These are phyloP conservation scores for Lanius ludovicianus DNA, from an alignment of 2,113 vertebrate species.

Conservation along the genomic window DNA sequence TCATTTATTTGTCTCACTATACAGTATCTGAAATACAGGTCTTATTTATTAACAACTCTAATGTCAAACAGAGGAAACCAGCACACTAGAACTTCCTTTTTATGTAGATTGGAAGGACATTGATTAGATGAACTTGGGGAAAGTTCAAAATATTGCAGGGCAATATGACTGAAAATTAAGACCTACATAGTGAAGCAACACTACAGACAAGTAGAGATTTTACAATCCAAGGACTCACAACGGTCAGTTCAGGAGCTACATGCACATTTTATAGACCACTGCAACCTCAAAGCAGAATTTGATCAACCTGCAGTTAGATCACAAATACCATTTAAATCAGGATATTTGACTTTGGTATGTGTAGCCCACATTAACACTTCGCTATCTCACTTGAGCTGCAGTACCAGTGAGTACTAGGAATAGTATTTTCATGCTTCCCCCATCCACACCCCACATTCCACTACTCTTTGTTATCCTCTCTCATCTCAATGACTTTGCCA, in stretches of 20 bases:
- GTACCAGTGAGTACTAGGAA: not conserved
- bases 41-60: not conserved
- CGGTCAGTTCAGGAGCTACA: not conserved
- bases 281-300: not conserved
- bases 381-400: not conserved
- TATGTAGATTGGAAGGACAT: not conserved
- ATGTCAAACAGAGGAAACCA: not conserved
- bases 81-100: not conserved
- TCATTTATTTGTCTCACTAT: not conserved
- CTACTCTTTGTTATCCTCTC: not conserved
- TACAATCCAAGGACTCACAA: fast-evolving
- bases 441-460: not conserved
- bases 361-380: not conserved
- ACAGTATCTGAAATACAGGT: not conserved
- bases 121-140: not conserved
- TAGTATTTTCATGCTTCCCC: not conserved
- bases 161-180: not conserved
- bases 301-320: not conserved
- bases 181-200: not conserved
- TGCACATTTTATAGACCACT: not conserved
- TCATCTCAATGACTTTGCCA: not conserved
- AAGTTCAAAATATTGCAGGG: not conserved
- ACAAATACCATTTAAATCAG: not conserved
- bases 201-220: not conserved
- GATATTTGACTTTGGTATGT: not conserved